Percentiles rank a stretch among this genome's conserved stretches.
phyloP scores from a whole-genome alignment of 1,140 invertebrate genomes.

The Leptopilina clavipes region DNA sequence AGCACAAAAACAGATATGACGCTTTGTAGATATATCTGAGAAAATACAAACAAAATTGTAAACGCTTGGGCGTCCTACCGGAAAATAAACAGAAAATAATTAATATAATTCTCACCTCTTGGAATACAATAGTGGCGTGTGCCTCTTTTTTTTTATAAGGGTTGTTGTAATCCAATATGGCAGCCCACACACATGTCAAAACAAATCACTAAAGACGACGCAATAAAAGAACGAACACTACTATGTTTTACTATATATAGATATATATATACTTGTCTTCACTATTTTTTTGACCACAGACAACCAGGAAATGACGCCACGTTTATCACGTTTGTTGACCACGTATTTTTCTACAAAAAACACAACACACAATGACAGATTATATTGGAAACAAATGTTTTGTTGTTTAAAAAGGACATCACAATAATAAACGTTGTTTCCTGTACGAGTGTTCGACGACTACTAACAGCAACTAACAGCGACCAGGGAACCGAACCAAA shows the following conservation, averaged over 20 bases:
- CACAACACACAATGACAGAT: constrained; percentile 20
- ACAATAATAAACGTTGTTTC: constrained; percentile 38
- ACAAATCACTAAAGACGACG: constrained; percentile 62
- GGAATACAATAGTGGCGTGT: constrained; percentile 48
- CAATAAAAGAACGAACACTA: constrained; percentile 43
- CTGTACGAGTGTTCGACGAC: constrained; percentile 52
- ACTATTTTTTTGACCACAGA: constrained; percentile 7
- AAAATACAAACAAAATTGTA: neutral
- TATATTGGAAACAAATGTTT: constrained; percentile 2
- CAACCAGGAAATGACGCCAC: neutral
- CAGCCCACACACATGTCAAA: constrained; percentile 70
- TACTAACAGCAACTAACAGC: constrained; percentile 62
- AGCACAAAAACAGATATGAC: neutral
- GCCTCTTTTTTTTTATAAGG: constrained; percentile 41
- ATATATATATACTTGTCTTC: constrained; percentile 47
- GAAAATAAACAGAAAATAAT: neutral
- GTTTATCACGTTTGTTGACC: constrained; percentile 33
- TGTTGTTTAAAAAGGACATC: neutral
- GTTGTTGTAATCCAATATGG: constrained; percentile 67
- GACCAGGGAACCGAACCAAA: constrained; percentile 43
- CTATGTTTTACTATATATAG: constrained; percentile 60
- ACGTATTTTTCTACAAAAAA: neutral
- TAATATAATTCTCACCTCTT: neutral
- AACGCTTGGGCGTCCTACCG: neutral
- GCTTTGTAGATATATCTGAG: neutral